These are phyloP conservation scores for Ammodramus savannarum DNA, from an alignment of 2,113 vertebrate genomes.

Conservation along the genomic window DNA sequence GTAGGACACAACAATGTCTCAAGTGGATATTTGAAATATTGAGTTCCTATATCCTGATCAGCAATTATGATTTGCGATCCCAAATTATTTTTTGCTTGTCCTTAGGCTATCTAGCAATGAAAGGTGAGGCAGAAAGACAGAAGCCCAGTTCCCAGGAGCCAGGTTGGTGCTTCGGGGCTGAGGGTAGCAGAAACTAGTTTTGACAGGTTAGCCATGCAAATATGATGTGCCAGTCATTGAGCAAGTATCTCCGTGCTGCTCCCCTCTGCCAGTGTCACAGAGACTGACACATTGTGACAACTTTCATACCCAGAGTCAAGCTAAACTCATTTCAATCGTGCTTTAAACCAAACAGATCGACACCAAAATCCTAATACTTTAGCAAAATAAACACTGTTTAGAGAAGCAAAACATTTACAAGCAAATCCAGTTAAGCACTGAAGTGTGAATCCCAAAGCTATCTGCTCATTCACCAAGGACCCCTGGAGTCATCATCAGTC, in stretches of 20 bases:
- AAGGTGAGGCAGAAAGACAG: neutral
- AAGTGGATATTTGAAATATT: neutral
- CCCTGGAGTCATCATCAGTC: neutral
- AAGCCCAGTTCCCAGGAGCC: conserved; percentile 17
- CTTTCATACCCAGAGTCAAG: conserved; percentile 38
- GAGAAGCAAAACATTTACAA: neutral
- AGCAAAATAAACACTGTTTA: neutral
- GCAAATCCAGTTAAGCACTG: neutral
- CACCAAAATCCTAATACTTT: neutral
- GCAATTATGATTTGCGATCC: neutral
- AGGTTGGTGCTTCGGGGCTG: conserved; percentile 40
- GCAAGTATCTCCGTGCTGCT: conserved; percentile 19
- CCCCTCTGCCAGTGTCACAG: neutral
- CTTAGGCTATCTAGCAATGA: neutral
- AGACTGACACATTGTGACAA: conserved; percentile 33
- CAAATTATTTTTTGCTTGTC: neutral
- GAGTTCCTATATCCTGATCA: neutral
- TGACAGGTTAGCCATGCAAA: conserved; percentile 64
- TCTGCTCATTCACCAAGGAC: neutral
- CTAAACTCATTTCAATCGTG: neutral
- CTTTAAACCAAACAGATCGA: conserved; percentile 16
- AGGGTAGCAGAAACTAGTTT: conserved; percentile 21
- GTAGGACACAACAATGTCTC: neutral
- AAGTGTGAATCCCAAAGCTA: neutral
- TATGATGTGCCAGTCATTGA: neutral